These are phyloP conservation scores for Cosmia trapezina DNA, from an alignment of 2,888 invertebrate species.

Conservation along the genomic window DNA sequence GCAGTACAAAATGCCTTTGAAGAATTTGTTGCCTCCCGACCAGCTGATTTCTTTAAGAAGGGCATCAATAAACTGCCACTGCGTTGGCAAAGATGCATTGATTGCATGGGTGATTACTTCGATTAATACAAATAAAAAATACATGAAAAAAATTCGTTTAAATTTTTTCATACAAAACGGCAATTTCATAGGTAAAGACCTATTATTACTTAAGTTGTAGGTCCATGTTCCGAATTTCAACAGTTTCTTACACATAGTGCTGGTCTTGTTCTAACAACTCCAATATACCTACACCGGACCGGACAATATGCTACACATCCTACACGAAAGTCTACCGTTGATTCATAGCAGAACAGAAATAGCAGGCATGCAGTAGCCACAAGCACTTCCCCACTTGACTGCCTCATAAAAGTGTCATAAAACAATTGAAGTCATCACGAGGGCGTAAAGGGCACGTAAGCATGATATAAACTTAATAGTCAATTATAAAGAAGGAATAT, in stretches of 20 bases:
- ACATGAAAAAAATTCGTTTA: too few species aligned
- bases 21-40: too few species aligned
- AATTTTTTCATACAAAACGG: too few species aligned
- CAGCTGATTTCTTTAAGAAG: too few species aligned
- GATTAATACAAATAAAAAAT: too few species aligned
- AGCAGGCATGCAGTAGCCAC: not conserved
- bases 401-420: slow-evolving; percentile 55
- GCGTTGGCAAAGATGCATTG: too few species aligned
- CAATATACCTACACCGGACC: not conserved
- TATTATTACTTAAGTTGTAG: not conserved
- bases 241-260: not conserved
- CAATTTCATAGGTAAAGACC: too few species aligned
- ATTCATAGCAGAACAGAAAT: slow-evolving; percentile 14
- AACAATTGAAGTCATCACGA: slow-evolving; percentile 46
- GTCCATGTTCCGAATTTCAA: not conserved
- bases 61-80: too few species aligned
- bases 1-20: too few species aligned
- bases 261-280: not conserved
- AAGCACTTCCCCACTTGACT: slow-evolving; percentile 26
- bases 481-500: slow-evolving; percentile 70
- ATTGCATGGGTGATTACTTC: too few species aligned
- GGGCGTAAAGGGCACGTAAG: slow-evolving; percentile 38
- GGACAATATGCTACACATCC: not conserved
- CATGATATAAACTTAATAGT: slow-evolving; percentile 37
- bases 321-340: not conserved